These are phyloP conservation scores for Gallinago solitaria DNA, from an alignment of 2,797 vertebrate genomes.

Conservation along the genomic window DNA sequence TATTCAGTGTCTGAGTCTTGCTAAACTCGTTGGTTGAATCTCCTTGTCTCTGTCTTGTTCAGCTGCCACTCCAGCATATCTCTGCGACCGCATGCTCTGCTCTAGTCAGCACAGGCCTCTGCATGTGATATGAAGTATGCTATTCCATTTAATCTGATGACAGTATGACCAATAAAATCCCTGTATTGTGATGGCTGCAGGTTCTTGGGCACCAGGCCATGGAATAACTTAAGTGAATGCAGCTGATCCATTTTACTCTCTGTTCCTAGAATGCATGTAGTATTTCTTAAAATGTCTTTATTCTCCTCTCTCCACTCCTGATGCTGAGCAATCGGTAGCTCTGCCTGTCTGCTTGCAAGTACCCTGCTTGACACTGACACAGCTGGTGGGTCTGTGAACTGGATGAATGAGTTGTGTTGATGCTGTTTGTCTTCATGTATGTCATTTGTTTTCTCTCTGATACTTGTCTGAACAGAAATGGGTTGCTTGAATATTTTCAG, in stretches of 20 bases:
- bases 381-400: not conserved
- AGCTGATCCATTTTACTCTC: not conserved
- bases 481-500: not conserved
- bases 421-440: not conserved
- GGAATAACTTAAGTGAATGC: not conserved
- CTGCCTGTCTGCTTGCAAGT: not conserved
- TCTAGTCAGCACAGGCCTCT: not conserved
- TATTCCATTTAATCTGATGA: not conserved
- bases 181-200: not conserved
- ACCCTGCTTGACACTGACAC: not conserved
- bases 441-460: not conserved
- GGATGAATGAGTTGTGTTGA: not conserved
- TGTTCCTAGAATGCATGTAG: not conserved
- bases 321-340: not conserved
- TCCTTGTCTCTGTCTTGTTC: not conserved
- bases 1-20: not conserved
- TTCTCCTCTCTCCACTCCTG: not conserved
- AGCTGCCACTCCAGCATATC: not conserved
- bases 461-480: not conserved
- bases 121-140: not conserved
- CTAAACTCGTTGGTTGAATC: not conserved
- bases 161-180: not conserved
- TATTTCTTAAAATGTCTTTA: not conserved
- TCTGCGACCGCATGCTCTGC: fast-evolving
- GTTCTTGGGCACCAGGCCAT: not conserved